Conservation (phyloP, 2,888 invertebrate genomes). For the Craniophora ligustri region DNA sequence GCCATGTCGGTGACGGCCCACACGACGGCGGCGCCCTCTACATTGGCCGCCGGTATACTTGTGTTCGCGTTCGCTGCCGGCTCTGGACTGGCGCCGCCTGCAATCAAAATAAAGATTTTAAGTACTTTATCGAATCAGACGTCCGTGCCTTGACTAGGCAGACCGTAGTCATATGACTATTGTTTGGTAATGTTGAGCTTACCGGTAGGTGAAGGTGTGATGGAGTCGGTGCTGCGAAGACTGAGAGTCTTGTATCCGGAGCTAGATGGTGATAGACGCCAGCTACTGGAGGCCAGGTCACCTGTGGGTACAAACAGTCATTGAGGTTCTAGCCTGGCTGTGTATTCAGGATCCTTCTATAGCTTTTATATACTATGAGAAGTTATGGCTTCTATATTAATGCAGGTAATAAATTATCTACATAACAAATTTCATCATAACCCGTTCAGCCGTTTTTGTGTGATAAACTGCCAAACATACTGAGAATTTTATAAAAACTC, state of each 20-base stretch:
- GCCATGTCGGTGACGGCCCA: slow-evolving; percentile 97
- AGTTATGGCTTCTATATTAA: no score
- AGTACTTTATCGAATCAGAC: no score
- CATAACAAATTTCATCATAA: no score
- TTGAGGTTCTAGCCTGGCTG: no score
- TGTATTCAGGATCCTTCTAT: no score
- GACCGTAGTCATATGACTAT: no score
- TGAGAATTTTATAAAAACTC: no score
- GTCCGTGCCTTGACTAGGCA: no score
- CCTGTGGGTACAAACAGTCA: slow-evolving; percentile 63
- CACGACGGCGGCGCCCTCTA: slow-evolving; percentile 75
- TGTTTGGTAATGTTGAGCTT: slow-evolving; percentile 13
- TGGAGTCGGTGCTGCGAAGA: slow-evolving; percentile 92
- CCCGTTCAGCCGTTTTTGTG: no score
- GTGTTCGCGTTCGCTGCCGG: slow-evolving; percentile 34
- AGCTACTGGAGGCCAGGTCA: slow-evolving; percentile 85
- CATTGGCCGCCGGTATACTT: slow-evolving; percentile 19
- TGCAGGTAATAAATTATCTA: no score
- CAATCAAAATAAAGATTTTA: neutral
- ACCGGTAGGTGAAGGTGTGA: slow-evolving; percentile 93
- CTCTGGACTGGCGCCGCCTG: slow-evolving; percentile 70
- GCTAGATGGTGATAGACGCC: slow-evolving; percentile 92
- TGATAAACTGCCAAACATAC: no score
- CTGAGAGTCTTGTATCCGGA: slow-evolving; percentile 94
- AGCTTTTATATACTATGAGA: no score